A percentile compares a stretch with the other conserved stretches of the same genome.
Evolutionary conservation across 2,888 invertebrate species (phyloP).

Genomic region (Colostygia pectinataria): DNA sequence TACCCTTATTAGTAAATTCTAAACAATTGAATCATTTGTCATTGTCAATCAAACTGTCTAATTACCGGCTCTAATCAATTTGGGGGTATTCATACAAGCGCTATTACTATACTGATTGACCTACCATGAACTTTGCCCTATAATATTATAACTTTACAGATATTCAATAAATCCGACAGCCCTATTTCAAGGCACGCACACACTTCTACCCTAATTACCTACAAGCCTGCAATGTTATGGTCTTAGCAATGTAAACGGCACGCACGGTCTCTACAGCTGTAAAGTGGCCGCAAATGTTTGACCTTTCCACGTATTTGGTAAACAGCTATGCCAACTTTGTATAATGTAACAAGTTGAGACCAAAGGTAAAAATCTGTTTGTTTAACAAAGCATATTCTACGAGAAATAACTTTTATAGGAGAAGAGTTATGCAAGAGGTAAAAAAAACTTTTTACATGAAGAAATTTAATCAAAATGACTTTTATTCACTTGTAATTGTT

Average conservation of each 20-base stretch:
- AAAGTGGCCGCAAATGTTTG: slow-evolving; percentile 40
- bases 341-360: not conserved
- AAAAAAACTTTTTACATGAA: no score
- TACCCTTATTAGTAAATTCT: no score
- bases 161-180: slow-evolving; percentile 30
- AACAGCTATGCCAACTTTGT: slow-evolving; percentile 18
- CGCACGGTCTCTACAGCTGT: slow-evolving; percentile 44
- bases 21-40: no score
- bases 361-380: not conserved
- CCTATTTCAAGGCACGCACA: slow-evolving; percentile 39
- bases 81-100: not conserved
- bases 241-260: slow-evolving; percentile 43
- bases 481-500: no score
- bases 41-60: no score
- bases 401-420: not conserved
- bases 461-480: no score
- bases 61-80: no score
- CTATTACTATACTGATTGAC: slow-evolving; percentile 1
- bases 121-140: slow-evolving; percentile 5
- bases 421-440: no score
- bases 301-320: slow-evolving; percentile 31
- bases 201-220: slow-evolving; percentile 43
- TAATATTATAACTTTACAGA: slow-evolving; percentile 23
- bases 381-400: not conserved
- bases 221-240: slow-evolving; percentile 44